These are phyloP conservation scores for Scarus forsteni DNA, from an alignment of 2,797 vertebrate species.

Conservation along the genomic window DNA sequence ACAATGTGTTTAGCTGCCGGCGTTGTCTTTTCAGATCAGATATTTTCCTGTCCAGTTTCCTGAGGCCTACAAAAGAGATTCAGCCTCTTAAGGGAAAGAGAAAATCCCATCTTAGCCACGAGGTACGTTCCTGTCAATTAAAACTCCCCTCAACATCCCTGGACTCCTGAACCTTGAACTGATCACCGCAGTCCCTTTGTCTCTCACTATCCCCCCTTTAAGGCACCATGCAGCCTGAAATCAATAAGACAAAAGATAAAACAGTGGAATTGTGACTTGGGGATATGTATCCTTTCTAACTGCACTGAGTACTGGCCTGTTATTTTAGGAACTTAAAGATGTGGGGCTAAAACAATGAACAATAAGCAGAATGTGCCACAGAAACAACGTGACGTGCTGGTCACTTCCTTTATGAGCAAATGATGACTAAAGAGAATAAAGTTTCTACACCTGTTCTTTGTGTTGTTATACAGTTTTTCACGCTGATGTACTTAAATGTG, in stretches of 20 bases:
- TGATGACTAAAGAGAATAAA: background rate
- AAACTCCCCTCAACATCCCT: slow-evolving; percentile 14
- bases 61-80: slow-evolving; percentile 5
- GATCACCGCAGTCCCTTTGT: background rate
- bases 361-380: slow-evolving; percentile 29
- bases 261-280: slow-evolving; percentile 25
- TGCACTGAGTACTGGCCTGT: slow-evolving; percentile 8
- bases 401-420: background rate
- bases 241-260: slow-evolving; percentile 41
- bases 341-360: slow-evolving; percentile 40
- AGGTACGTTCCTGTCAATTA: slow-evolving; percentile 1
- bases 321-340: slow-evolving; percentile 53
- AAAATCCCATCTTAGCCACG: slow-evolving; percentile 8
- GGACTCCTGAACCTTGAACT: slow-evolving; percentile 24
- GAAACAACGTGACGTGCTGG: background rate
- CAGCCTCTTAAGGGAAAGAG: background rate
- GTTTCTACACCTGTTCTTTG: background rate
- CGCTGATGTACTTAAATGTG: background rate
- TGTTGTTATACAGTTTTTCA: background rate
- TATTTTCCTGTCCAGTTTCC: slow-evolving; percentile 10
- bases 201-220: slow-evolving; percentile 21
- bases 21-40: slow-evolving; percentile 15
- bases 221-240: slow-evolving; percentile 26
- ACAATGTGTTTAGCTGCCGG: slow-evolving; percentile 7
- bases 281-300: slow-evolving; percentile 42